A percentile compares a stretch with the other conserved stretches of the same genome.
Conservation (phyloP, 1,140 invertebrate genomes). For the Drosophila repletoides region DNA sequence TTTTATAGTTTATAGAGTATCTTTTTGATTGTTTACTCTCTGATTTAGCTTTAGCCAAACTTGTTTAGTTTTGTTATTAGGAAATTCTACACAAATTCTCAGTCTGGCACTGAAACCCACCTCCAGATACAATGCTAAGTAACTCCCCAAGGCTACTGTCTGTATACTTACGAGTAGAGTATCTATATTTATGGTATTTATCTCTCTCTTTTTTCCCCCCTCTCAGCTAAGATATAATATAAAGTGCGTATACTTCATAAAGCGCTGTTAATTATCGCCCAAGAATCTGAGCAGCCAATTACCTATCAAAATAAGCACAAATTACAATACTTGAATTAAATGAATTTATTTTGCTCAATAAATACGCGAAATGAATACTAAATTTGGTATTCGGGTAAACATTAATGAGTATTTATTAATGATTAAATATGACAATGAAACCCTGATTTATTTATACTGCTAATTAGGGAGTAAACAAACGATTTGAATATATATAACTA, state of each 20-base stretch:
- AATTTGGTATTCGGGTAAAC: conserved; percentile 1
- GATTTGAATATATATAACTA: background rate
- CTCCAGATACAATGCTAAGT: background rate
- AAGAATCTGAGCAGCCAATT: background rate
- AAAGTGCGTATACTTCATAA: background rate
- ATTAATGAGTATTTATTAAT: background rate
- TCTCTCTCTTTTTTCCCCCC: too few relatives aligned
- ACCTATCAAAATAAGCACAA: background rate
- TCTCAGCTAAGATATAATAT: too few relatives aligned
- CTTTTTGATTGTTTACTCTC: too few relatives aligned
- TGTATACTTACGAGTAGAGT: too few relatives aligned
- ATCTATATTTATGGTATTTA: too few relatives aligned
- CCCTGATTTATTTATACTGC: background rate
- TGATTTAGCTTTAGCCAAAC: too few relatives aligned
- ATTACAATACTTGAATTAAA: background rate
- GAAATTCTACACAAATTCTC: conserved; percentile 4
- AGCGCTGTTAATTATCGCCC: background rate
- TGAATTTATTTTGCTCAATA: conserved; percentile 2
- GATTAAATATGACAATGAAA: background rate
- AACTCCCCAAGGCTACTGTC: background rate
- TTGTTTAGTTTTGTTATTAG: conserved; percentile 9
- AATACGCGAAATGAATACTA: background rate
- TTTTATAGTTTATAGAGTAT: too few relatives aligned
- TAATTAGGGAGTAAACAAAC: background rate
- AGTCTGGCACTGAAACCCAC: conserved; percentile 13